Conservation (phyloP, 2,113 vertebrate species). For the Conger conger region DNA sequence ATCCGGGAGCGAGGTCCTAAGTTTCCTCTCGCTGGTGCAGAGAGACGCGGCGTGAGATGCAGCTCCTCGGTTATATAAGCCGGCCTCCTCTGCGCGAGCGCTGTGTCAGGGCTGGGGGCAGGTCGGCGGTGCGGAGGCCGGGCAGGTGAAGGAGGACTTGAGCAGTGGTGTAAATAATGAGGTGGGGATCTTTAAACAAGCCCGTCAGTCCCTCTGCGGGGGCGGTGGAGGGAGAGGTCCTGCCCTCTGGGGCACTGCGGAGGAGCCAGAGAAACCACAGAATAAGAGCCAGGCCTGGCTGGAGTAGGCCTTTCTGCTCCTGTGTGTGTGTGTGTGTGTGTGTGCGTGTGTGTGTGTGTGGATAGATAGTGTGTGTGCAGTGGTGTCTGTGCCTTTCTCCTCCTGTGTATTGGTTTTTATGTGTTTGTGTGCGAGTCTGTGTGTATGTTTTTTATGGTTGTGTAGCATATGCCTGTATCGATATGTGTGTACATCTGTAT, state of each 20-base stretch:
- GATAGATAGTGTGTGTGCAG: background rate
- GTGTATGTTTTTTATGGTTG: background rate
- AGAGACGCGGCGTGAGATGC: background rate
- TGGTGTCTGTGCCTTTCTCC: too few species aligned
- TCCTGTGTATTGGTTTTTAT: background rate
- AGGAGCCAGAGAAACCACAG: constrained; percentile 25
- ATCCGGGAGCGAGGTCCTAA: background rate
- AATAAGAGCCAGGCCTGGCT: constrained; percentile 18
- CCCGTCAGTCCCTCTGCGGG: background rate
- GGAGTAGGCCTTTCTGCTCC: background rate
- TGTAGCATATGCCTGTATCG: constrained; percentile 5
- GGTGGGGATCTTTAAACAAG: constrained; percentile 13
- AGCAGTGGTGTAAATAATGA: background rate
- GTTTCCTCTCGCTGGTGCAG: background rate
- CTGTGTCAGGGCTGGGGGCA: background rate
- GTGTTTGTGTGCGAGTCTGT: background rate
- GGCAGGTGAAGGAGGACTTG: constrained; percentile 1
- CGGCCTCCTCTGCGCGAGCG: background rate
- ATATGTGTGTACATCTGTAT: background rate
- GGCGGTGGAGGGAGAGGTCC: constrained; percentile 29
- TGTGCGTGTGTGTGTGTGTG: background rate
- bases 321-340: background rate
- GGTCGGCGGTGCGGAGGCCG: background rate
- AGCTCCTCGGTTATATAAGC: background rate
- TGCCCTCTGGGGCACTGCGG: constrained; percentile 14